Base-by-base conservation (phyloP, 2,888 invertebrate species). In the Perithous albicinctus region DNA sequence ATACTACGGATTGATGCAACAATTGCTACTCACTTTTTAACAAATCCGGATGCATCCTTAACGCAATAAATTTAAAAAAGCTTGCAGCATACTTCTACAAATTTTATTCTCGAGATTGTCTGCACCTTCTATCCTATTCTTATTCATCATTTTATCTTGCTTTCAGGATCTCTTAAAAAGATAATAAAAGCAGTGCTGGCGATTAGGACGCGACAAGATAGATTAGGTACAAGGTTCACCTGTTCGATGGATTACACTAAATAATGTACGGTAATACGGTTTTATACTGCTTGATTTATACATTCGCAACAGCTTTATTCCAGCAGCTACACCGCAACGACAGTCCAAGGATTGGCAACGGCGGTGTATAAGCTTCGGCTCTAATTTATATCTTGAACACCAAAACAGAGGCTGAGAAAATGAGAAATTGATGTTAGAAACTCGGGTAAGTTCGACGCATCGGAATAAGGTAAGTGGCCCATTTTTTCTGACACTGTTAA, bases 401-500 rank as follows among this genome's bases (percentile, higher is more conserved):
- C 5, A 29, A 56, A 56, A 56, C 29, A n/a, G 29, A 15, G 29
- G 29, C 15, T 56, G 54, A n/a, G 54, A n/a, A 29, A 29, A 56
- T 56, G 29, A 56, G 29, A 56, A 56, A 56, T 56, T 56, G 29
- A 56, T 56, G 29, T n/a, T n/a, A 26, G n/a, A 56, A 56, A 56
- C 54, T 56, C 54, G 54, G 29, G 3, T 29, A 18, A 29, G 54
- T 29, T 56, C 5, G 12, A n/a, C 29, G 29, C 29, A 29, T 54
- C 54, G 3, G 23, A 56, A 7, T 29, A 18, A 1, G 54, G 29
- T 5, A 1, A 29, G n/a, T n/a, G n/a, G n/a, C n/a, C n/a, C n/a
- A n/a, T n/a, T n/a, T n/a, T n/a, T n/a, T n/a, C n/a, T n/a, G n/a
- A n/a, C n/a, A n/a, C n/a, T n/a, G n/a, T n/a, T n/a, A n/a, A n/a